Base-by-base conservation (phyloP, 1,140 invertebrate genomes). In the Drosophila novamexicana region DNA sequence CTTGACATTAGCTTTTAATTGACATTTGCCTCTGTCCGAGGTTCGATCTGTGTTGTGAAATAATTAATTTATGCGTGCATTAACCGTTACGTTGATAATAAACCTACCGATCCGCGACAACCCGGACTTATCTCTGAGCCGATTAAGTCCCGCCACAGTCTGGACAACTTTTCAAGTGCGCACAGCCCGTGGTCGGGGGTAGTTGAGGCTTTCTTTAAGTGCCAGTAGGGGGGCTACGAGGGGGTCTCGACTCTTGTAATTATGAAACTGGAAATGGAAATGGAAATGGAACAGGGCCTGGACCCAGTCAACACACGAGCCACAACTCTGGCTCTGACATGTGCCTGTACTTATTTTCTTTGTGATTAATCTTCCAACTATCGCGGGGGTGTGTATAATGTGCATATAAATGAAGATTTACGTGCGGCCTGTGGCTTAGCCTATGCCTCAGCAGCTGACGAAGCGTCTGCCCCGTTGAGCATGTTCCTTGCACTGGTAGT, bases 51-150 rank as follows among this genome's bases (percentile, higher is more conserved):
- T 76, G 36, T 78, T 88, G 75, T 75, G 80, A 69, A 79, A 72
- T 88, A 88, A 88, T 88, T 88, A 84, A 89, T 88, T 88, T 84
- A 88, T 88, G 84, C 84, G 84, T 84, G 62, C 84, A 81, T 88
- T 78, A 84, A 88, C 85, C 84, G 84, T 88, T 89, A 90, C 83
- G 18, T 78, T 72, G 77, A 89, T 88, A 84, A 84, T 77, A 69
- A 79, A 66, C 54, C 37, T 53, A 16, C n/a, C 42, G 54, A 16
- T 52, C 37, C 32, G n/a, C 44, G 10, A 52, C 29, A 16, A 39
- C 14, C 16, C 29, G 34, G 53, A 42, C 73, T 84, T 88, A 89
- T 66, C 71, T 62, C 65, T 67, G 53, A 77, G 83, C 66, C 77
- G 83, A 88, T 88, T 88, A 89, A 80, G 75, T 85, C 22, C 62